Conservation (phyloP, 2,888 invertebrate species). For the Cepaea hortensis region DNA sequence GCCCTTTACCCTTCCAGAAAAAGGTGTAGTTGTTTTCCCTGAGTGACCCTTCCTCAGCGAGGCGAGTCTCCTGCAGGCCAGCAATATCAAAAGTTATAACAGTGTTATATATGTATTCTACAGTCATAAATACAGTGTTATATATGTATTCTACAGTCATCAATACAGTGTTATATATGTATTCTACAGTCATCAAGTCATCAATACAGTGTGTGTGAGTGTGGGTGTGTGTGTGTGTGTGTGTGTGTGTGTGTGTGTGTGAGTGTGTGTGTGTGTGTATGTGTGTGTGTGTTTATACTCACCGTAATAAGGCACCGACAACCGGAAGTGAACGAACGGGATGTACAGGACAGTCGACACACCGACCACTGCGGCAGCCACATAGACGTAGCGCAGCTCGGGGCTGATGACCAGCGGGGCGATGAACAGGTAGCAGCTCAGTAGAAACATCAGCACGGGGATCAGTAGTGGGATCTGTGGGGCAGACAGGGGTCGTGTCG, state of each 20-base stretch:
- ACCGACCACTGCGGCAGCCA: neutral
- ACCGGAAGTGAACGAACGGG: conserved; percentile 34
- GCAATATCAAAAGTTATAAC: too few relatives aligned
- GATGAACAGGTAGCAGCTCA: conserved; percentile 29
- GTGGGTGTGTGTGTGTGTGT: neutral
- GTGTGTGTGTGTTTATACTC: neutral
- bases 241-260: neutral
- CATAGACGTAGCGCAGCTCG: conserved; percentile 30
- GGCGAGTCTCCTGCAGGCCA: too few relatives aligned
- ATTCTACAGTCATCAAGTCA: too few relatives aligned
- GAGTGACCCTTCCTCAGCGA: too few relatives aligned
- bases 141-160: too few relatives aligned
- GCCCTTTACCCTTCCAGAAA: too few relatives aligned
- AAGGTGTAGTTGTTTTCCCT: too few relatives aligned
- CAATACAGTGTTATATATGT: too few relatives aligned
- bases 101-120: too few relatives aligned
- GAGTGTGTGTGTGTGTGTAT: neutral
- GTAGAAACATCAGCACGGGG: conserved; percentile 31
- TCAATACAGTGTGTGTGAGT: neutral
- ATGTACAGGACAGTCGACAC: conserved; percentile 8
- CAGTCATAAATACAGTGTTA: too few relatives aligned
- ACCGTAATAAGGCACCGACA: conserved; percentile 28
- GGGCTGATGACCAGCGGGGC: conserved; percentile 31
- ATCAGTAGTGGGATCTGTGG: conserved; percentile 33
- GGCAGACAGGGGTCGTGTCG: neutral